These are phyloP conservation scores for Folsomia candida DNA, from an alignment of 2,888 invertebrate species.

Conservation along the genomic window DNA sequence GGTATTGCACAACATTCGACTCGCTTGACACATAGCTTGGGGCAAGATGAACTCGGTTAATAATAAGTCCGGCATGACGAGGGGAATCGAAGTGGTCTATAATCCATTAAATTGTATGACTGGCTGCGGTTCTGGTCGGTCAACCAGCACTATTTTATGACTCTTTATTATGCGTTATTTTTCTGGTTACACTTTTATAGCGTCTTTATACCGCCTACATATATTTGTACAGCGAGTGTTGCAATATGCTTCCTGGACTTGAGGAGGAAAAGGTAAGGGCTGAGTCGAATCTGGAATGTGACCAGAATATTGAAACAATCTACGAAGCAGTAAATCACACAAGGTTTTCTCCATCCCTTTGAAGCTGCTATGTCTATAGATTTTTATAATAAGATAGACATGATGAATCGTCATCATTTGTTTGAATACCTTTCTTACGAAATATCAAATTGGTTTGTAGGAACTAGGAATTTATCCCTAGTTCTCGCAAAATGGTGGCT, in stretches of 20 bases:
- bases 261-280: too few relatives aligned
- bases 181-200: too few relatives aligned
- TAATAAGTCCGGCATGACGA: too few relatives aligned
- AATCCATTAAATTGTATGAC: slow-evolving; percentile 5
- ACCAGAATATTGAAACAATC: slow-evolving; percentile 5
- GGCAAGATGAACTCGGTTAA: too few relatives aligned
- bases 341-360: background rate
- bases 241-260: too few relatives aligned
- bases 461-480: background rate
- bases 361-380: background rate
- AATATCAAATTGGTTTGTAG: background rate
- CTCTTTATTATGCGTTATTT: too few relatives aligned
- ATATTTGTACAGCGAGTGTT: too few relatives aligned
- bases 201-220: too few relatives aligned
- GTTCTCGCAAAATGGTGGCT: background rate
- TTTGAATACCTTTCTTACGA: background rate
- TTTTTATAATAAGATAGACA: background rate
- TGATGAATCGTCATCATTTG: background rate
- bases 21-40: too few relatives aligned
- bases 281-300: background rate
- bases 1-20: too few relatives aligned
- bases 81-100: slow-evolving; percentile 12
- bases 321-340: background rate
- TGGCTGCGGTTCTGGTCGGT: background rate
- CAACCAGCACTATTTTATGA: background rate